phyloP scores from a whole-genome alignment of 2,888 invertebrate species.

The Papilio elwesi region DNA sequence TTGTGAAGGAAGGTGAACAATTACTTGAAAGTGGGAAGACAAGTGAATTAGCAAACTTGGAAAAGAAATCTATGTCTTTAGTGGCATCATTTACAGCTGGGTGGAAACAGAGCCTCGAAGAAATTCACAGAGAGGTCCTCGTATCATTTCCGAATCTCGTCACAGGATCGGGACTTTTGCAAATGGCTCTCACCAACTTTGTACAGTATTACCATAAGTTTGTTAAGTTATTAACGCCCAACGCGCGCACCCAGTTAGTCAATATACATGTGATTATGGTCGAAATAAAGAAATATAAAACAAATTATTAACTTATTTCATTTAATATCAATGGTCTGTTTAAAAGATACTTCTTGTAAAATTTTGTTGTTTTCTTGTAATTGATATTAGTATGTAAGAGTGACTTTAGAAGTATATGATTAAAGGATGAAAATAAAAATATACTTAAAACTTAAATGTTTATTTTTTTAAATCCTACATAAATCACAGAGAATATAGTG shows the following conservation, averaged over 20 bases:
- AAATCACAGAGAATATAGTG: constrained; percentile 51
- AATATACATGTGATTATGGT: constrained; percentile 99
- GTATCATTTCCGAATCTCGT: constrained; percentile 98
- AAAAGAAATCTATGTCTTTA: constrained; percentile 92
- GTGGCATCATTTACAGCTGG: constrained; percentile 95
- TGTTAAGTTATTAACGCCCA: constrained; percentile 95
- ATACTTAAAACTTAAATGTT: constrained; percentile 24
- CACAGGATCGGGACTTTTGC: constrained; percentile 96
- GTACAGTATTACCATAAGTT: constrained; percentile 99
- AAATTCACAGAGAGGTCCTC: constrained; percentile 96
- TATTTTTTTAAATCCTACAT: constrained; percentile 43
- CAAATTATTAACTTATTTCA: constrained; percentile 88
- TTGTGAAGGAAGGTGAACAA: constrained; percentile 97
- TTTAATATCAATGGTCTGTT: neutral
- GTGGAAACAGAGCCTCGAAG: constrained; percentile 98
- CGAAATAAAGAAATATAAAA: constrained; percentile 99
- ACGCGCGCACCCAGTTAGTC: constrained; percentile 93
- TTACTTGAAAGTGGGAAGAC: constrained; percentile 90
- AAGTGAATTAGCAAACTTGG: constrained; percentile 89
- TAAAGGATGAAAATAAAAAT: constrained; percentile 26
- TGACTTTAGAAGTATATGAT: constrained; percentile 6
- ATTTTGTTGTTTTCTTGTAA: constrained; percentile 2
- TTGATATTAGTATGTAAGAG: neutral
- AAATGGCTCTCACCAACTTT: constrained; percentile 96
- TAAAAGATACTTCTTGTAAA: neutral